Percentiles rank a stretch among this genome's conserved stretches.
These are phyloP conservation scores for Polypedilum vanderplanki DNA, from an alignment of 1,140 invertebrate species.

Conservation along the genomic window DNA sequence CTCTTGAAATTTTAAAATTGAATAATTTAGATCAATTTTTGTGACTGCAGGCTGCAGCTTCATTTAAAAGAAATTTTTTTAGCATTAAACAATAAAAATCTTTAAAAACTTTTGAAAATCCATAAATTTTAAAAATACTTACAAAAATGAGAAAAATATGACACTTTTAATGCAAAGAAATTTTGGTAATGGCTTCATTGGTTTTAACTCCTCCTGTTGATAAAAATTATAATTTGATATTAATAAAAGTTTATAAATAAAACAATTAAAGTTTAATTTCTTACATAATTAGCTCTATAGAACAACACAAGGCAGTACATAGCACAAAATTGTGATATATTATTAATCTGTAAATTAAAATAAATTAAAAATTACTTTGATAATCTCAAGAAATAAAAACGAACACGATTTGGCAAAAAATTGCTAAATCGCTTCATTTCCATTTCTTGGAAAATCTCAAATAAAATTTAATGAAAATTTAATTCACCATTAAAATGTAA, in stretches of 20 bases:
- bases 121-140: conserved; percentile 49
- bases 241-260: background rate
- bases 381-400: no score
- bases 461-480: background rate
- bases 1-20: no score
- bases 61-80: no score
- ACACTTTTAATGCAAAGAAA: conserved; percentile 98
- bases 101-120: no score
- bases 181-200: conserved; percentile 90
- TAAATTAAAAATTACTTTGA: background rate
- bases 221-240: conserved; percentile 9
- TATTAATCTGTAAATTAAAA: conserved; percentile 57
- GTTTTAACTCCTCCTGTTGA: conserved; percentile 65
- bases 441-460: no score
- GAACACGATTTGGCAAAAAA: no score
- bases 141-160: conserved; percentile 98
- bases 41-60: no score
- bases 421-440: no score
- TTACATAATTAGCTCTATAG: conserved; percentile 73
- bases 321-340: conserved; percentile 90
- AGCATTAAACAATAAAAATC: no score
- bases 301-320: conserved; percentile 95
- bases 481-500: conserved; percentile 68
- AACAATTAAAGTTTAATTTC: background rate
- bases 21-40: no score